Conservation (phyloP, 1,140 invertebrate genomes). For the Orchestia grillus region DNA sequence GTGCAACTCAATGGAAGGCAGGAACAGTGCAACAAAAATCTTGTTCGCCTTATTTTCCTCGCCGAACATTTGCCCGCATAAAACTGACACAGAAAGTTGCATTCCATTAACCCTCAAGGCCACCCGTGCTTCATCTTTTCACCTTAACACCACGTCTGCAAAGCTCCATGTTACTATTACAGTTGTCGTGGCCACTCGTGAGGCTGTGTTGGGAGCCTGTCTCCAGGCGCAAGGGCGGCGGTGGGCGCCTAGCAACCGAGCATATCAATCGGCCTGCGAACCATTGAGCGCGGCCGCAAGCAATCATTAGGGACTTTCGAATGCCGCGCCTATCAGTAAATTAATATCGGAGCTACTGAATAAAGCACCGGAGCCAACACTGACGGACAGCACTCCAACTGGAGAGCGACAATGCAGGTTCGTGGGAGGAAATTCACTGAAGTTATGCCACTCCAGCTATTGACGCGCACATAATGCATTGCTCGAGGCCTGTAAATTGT, state of each 20-base stretch:
- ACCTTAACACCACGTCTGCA: neutral
- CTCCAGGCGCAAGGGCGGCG: neutral
- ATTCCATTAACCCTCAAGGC: neutral
- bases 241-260: conserved; percentile 6
- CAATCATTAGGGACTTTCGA: conserved; percentile 55
- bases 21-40: neutral
- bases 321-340: conserved; percentile 44
- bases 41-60: neutral
- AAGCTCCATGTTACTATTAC: neutral
- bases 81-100: neutral
- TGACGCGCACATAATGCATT: conserved; percentile 9
- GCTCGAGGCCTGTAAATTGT: conserved; percentile 24
- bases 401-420: neutral
- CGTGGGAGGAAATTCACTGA: neutral
- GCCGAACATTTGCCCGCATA: neutral
- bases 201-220: neutral
- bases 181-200: neutral
- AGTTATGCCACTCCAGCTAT: conserved; percentile 18
- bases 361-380: conserved; percentile 17
- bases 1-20: neutral
- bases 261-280: neutral
- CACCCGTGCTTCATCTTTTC: neutral
- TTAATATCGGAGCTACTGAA: conserved; percentile 16
- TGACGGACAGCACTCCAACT: conserved; percentile 7
- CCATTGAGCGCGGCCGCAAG: conserved; percentile 39